Evolutionary conservation across 2,113 vertebrate species (phyloP).

Genomic region (Salminus brasiliensis): DNA sequence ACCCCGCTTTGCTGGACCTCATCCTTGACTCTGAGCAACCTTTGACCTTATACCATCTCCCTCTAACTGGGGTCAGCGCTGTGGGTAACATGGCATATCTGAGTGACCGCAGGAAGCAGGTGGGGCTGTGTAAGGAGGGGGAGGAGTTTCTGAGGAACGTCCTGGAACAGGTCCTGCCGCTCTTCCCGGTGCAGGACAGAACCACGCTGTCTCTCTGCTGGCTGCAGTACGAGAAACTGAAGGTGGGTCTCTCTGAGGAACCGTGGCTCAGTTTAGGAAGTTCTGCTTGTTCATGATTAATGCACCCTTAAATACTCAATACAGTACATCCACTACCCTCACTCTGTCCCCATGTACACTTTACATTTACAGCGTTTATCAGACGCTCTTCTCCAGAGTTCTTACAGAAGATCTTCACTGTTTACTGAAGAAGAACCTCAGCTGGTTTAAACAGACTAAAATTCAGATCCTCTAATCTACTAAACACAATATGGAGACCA

Average conservation of each 20-base stretch:
- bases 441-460: too few species aligned
- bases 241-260: constrained; percentile 76
- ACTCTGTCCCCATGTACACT: neutral
- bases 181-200: constrained; percentile 77
- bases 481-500: too few species aligned
- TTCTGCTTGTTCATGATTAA: too few species aligned
- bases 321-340: neutral
- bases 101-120: constrained; percentile 64
- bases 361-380: neutral
- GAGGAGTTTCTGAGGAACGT: constrained; percentile 87
- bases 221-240: constrained; percentile 90
- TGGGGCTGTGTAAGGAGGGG: constrained; percentile 83
- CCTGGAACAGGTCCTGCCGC: constrained; percentile 76
- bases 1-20: constrained; percentile 77
- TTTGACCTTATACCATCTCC: constrained; percentile 72
- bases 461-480: too few species aligned
- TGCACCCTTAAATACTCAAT: too few species aligned
- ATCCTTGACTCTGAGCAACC: constrained; percentile 70
- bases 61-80: constrained; percentile 73
- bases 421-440: too few species aligned
- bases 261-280: too few species aligned
- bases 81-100: constrained; percentile 82
- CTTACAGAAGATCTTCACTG: too few species aligned
- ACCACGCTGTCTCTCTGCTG: constrained; percentile 78
- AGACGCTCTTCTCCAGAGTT: too few species aligned